phyloP scores from a whole-genome alignment of 2,888 invertebrate species.

The Kuschelorhynchus macadamiae region DNA sequence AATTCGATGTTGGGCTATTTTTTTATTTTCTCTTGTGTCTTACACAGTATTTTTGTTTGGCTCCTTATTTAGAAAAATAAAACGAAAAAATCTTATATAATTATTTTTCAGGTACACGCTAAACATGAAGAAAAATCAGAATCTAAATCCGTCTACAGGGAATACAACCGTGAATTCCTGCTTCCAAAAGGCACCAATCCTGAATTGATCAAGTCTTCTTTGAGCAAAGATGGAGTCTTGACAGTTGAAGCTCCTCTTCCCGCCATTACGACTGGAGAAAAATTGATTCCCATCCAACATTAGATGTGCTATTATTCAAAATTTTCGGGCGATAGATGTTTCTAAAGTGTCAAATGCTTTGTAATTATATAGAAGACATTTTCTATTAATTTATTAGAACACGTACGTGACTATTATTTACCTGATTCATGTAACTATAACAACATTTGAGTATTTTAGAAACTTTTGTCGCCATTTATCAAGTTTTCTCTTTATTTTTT shows the following conservation, averaged over 20 bases:
- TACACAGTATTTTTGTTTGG: too few relatives aligned
- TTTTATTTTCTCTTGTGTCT: too few relatives aligned
- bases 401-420: too few relatives aligned
- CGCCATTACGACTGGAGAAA: conserved; percentile 84
- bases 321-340: background rate
- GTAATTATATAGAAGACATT: background rate
- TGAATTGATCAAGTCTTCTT: conserved; percentile 94
- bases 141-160: conserved; percentile 96
- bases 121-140: conserved; percentile 98
- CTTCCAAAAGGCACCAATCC: conserved; percentile 97
- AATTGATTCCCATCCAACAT: conserved; percentile 86
- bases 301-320: conserved; percentile 59
- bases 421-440: background rate
- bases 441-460: background rate
- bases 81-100: too few relatives aligned
- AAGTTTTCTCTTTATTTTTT: conserved; percentile 9
- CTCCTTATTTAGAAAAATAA: too few relatives aligned
- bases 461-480: conserved; percentile 4
- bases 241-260: conserved; percentile 98
- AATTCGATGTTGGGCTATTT: too few relatives aligned
- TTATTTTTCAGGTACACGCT: conserved; percentile 87
- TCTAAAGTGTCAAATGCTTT: conserved; percentile 1
- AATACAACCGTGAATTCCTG: conserved; percentile 98
- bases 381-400: background rate
- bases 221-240: conserved; percentile 96